These are phyloP conservation scores for Volucella inanis DNA, from an alignment of 2,888 invertebrate genomes.

Conservation along the genomic window DNA sequence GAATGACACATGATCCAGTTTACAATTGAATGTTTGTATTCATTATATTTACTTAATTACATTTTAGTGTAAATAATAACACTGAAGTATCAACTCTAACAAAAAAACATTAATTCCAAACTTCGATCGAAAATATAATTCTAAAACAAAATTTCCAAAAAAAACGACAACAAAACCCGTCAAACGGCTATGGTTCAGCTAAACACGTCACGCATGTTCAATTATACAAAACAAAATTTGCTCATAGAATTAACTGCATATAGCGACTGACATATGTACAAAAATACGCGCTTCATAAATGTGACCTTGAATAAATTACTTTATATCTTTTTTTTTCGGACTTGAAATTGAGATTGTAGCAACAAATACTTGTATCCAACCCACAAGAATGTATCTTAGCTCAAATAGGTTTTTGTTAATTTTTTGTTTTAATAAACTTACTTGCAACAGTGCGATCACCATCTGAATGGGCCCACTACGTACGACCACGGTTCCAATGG, in stretches of 20 bases:
- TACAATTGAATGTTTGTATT: too few relatives aligned
- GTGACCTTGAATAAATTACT: slow-evolving; percentile 55
- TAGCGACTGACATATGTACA: not conserved
- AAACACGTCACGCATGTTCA: slow-evolving; percentile 50
- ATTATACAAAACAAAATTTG: slow-evolving; percentile 62
- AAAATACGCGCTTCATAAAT: slow-evolving; percentile 38
- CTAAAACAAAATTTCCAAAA: slow-evolving; percentile 1
- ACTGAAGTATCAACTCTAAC: not conserved
- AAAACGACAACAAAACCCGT: slow-evolving; percentile 16
- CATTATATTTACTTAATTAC: too few relatives aligned
- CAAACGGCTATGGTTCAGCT: slow-evolving; percentile 6
- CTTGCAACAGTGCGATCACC: slow-evolving; percentile 94
- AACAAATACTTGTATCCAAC: slow-evolving; percentile 14
- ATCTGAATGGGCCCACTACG: slow-evolving; percentile 93
- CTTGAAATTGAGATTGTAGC: slow-evolving; percentile 62
- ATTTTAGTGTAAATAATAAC: too few relatives aligned
- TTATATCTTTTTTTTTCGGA: not conserved
- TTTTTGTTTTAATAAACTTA: slow-evolving; percentile 82
- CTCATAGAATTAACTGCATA: slow-evolving; percentile 44
- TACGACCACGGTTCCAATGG: slow-evolving; percentile 95
- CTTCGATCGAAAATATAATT: too few relatives aligned
- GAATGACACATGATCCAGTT: too few relatives aligned
- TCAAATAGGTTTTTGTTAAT: not conserved
- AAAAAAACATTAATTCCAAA: not conserved
- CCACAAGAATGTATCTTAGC: slow-evolving; percentile 8